phyloP scores from a whole-genome alignment of 2,888 invertebrate genomes.

The Ptychoptera albimana region DNA sequence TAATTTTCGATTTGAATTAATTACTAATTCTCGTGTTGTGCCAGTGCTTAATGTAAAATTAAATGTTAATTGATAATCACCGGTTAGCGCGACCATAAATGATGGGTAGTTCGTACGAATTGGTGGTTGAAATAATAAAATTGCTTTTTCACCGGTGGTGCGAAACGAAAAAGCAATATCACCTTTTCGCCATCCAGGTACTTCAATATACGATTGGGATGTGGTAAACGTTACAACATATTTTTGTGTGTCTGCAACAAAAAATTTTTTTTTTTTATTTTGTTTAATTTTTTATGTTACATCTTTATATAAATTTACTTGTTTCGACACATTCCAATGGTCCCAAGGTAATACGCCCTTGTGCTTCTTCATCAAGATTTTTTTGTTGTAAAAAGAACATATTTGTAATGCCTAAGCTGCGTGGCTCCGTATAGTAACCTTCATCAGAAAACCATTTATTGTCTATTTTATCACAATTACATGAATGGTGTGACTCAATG shows the following conservation, averaged over 20 bases:
- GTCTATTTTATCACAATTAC: slow-evolving; percentile 81
- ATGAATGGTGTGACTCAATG: slow-evolving; percentile 63
- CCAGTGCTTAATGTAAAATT: slow-evolving; percentile 80
- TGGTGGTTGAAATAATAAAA: slow-evolving; percentile 79
- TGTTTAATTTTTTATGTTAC: neutral
- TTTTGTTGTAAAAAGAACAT: slow-evolving; percentile 82
- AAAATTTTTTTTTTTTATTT: too few species aligned
- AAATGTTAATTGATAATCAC: slow-evolving; percentile 74
- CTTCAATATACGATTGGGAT: slow-evolving; percentile 81
- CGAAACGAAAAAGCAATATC: slow-evolving; percentile 86
- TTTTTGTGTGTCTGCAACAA: slow-evolving; percentile 65
- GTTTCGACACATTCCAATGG: slow-evolving; percentile 89
- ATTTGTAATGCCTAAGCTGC: slow-evolving; percentile 75
- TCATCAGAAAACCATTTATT: slow-evolving; percentile 82
- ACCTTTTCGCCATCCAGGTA: slow-evolving; percentile 85
- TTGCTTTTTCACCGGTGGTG: slow-evolving; percentile 79
- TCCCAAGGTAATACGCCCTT: slow-evolving; percentile 75
- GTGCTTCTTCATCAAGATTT: slow-evolving; percentile 64
- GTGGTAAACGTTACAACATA: slow-evolving; percentile 90
- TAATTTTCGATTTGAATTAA: slow-evolving; percentile 64
- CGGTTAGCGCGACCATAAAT: slow-evolving; percentile 79
- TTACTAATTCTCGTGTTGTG: slow-evolving; percentile 62
- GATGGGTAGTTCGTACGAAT: slow-evolving; percentile 79
- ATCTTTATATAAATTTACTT: slow-evolving; percentile 39
- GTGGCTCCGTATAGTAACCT: slow-evolving; percentile 63